Conservation (phyloP, 2,797 vertebrate species). For the Aeoliscus strigatus region DNA sequence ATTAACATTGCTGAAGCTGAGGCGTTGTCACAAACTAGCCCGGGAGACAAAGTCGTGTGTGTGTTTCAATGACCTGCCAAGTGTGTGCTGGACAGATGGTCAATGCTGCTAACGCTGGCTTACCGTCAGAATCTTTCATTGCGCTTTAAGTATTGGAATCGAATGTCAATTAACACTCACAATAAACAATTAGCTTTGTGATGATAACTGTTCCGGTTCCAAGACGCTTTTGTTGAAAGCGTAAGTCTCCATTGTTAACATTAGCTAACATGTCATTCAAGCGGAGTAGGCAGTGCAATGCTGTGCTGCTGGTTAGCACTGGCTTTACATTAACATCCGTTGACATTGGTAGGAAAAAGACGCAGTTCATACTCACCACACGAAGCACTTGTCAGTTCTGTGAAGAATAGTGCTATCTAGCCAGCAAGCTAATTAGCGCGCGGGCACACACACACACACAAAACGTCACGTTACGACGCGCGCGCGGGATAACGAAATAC, state of each 20-base stretch:
- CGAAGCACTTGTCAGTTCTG: conserved; percentile 18
- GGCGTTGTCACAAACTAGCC: no score
- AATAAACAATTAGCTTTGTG: no score
- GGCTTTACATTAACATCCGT: not conserved
- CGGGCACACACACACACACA: conserved; percentile 23
- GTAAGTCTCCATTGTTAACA: not conserved
- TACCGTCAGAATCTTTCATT: not conserved
- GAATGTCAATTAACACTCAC: not conserved
- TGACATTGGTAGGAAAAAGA: not conserved
- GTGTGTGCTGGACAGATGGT: conserved; percentile 11
- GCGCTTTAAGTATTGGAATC: no score
- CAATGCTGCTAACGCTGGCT: not conserved
- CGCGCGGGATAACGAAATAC: conserved; percentile 55
- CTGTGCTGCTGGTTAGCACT: conserved; percentile 12
- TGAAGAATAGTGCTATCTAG: conserved; percentile 21
- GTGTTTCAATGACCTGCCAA: conserved; percentile 9
- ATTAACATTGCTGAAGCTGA: no score
- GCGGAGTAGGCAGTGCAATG: not conserved
- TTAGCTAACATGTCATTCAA: not conserved
- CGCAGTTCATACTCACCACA: conserved; percentile 51
- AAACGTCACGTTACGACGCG: conserved; percentile 32
- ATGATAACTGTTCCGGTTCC: no score
- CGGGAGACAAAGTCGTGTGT: not conserved
- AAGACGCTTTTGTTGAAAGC: no score
- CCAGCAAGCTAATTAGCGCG: conserved; percentile 59